These are phyloP conservation scores for Trichosurus vulpecula DNA, from an alignment of 2,797 vertebrate species.

Conservation along the genomic window DNA sequence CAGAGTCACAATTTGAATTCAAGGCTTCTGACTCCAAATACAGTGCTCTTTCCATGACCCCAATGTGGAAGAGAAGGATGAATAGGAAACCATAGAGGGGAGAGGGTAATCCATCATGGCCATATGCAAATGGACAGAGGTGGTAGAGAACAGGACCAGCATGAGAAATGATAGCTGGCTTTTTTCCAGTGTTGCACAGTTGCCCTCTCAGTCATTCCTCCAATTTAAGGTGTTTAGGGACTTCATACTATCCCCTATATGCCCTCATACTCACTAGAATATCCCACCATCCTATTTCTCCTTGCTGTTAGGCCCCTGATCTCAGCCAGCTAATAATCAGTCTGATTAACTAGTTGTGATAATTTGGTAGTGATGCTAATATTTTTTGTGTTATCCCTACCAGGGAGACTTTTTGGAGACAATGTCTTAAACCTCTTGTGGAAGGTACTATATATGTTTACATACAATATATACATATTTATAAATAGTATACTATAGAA, in stretches of 20 bases:
- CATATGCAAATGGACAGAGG: not conserved
- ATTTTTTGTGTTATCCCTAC: not conserved
- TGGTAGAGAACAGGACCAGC: not conserved
- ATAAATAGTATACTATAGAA: not conserved
- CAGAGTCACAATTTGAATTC: not conserved
- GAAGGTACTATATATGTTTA: conserved; percentile 6
- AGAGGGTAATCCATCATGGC: too few relatives aligned
- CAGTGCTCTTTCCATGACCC: not conserved
- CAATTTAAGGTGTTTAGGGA: not conserved
- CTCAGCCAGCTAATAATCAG: not conserved
- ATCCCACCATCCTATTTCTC: not conserved
- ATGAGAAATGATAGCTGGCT: not conserved
- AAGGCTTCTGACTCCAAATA: not conserved
- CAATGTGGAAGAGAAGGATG: not conserved
- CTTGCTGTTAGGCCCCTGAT: not conserved
- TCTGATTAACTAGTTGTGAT: not conserved
- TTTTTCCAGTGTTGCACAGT: not conserved
- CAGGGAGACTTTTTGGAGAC: conserved; percentile 39
- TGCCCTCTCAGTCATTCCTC: not conserved
- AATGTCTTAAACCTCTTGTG: not conserved
- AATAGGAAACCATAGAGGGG: not conserved
- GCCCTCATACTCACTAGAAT: not conserved
- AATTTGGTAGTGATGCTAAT: not conserved
- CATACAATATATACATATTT: not conserved
- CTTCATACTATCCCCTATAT: not conserved